Base-by-base conservation (phyloP, 2,888 invertebrate genomes). In the Cephus pulcher region DNA sequence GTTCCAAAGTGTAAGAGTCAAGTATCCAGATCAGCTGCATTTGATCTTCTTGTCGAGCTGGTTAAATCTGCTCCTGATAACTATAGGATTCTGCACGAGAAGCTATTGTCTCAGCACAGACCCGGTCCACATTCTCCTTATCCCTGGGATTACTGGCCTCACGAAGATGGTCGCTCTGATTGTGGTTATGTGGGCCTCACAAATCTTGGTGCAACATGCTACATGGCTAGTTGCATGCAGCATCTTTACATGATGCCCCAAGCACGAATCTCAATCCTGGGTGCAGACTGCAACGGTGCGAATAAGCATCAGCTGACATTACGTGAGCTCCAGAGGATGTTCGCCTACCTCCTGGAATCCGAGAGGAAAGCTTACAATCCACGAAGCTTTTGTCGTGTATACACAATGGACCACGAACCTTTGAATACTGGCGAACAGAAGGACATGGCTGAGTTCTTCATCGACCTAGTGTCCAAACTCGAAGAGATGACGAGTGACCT, bases 141-240 rank as follows among this genome's bases (percentile, higher is more conserved):
- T 92, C 97, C 97, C 0, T 98, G 98, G 98, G 98, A 98, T 92
- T 98, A 98, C 92, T 98, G 98, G 98, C 98, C 98, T 3, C 96
- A 97, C 81, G 98, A 98, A 89, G 98, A 98, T 90, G 97, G 98
- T 0, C 94, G 98, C 1, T 96, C 98, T 0, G 97, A 97, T 88
- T 98, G 98, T 91, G 98, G 98, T 15, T 98, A 97, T 92, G 98
- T 98, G 1, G 98, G 98, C 0, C 93, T 98, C 6, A 98, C 98
- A 0, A 98, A 98, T 92, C 93, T 98, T 30, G 98, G 98, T 35
- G 98, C 98, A 35, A 98, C 98, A 1, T 98, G 98, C 91, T 98
- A 98, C 92, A 98, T 98, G 98, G 98, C 98, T 12, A 97, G 98
- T 3, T 98, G 98, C 89, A 97, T 98, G 95, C 98, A 98, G 91